phyloP scores from a whole-genome alignment of 2,888 invertebrate species.

The Cataglyphis altisquamis region DNA sequence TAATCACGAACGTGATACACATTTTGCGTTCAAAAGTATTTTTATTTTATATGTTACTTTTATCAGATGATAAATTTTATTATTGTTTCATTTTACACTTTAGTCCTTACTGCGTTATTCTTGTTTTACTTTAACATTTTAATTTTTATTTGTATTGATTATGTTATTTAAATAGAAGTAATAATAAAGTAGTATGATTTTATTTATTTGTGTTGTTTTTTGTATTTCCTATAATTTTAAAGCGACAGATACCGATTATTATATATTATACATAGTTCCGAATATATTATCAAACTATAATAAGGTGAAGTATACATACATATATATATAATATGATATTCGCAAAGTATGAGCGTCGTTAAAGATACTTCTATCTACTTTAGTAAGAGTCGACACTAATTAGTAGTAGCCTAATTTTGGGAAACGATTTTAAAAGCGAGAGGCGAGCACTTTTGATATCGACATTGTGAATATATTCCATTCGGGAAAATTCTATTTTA shows the following conservation, averaged over 20 bases:
- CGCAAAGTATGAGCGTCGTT: conserved; percentile 46
- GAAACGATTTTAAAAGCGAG: conserved; percentile 27
- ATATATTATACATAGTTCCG: neutral
- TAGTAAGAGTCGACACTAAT: conserved; percentile 5
- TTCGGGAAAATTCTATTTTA: conserved; percentile 18
- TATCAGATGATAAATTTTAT: conserved; percentile 46
- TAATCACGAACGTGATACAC: conserved; percentile 7
- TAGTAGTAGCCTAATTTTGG: conserved; percentile 10
- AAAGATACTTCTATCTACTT: conserved; percentile 17
- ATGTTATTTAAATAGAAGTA: conserved; percentile 28
- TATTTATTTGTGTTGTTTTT: conserved; percentile 31
- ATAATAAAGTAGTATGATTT: conserved; percentile 27
- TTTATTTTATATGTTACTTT: conserved; percentile 38
- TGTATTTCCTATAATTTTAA: conserved; percentile 15
- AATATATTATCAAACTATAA: neutral
- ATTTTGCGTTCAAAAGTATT: neutral
- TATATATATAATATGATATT: neutral
- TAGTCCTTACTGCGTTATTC: conserved; percentile 32
- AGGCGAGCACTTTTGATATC: conserved; percentile 36
- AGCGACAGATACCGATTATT: neutral
- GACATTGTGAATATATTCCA: conserved; percentile 19
- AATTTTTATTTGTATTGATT: conserved; percentile 19
- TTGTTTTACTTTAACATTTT: conserved; percentile 34
- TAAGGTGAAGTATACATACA: neutral
- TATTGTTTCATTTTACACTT: conserved; percentile 35